Evolutionary conservation across 2,113 vertebrate genomes (phyloP).

Genomic region (Dasyurus viverrinus): DNA sequence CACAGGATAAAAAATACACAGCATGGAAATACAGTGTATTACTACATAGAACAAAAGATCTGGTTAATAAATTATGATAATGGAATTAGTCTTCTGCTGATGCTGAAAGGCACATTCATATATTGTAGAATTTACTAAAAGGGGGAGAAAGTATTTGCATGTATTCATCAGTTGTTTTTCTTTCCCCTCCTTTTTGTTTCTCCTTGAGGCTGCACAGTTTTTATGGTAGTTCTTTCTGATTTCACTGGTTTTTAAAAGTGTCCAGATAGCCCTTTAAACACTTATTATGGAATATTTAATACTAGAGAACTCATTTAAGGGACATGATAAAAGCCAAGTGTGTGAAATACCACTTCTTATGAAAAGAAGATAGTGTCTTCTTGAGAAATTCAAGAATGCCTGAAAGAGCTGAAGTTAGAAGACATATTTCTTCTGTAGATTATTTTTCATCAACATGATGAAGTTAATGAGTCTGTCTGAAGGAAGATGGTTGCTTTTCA

Average conservation of each 20-base stretch:
- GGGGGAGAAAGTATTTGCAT: slow-evolving; percentile 69
- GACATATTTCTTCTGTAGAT: background rate
- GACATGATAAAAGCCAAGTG: slow-evolving; percentile 7
- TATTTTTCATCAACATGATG: background rate
- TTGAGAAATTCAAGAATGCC: slow-evolving; percentile 27
- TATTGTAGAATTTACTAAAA: slow-evolving; percentile 79
- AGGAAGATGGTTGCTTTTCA: background rate
- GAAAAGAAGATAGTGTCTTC: background rate
- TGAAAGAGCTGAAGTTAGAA: background rate
- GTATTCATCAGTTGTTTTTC: slow-evolving; percentile 70
- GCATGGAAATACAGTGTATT: slow-evolving; percentile 85
- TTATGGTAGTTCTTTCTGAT: slow-evolving; percentile 54
- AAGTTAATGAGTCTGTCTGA: background rate
- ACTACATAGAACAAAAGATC: slow-evolving; percentile 86
- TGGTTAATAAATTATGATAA: slow-evolving; percentile 91
- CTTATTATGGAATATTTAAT: slow-evolving; percentile 67
- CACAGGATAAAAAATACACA: slow-evolving; percentile 85
- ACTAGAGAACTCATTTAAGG: slow-evolving; percentile 40
- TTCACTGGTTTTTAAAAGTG: slow-evolving; percentile 61
- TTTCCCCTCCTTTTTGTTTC: slow-evolving; percentile 53
- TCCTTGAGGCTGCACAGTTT: slow-evolving; percentile 35
- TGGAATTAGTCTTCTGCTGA: slow-evolving; percentile 82
- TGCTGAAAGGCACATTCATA: slow-evolving; percentile 84
- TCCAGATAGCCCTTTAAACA: slow-evolving; percentile 66
- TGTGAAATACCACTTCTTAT: background rate